A percentile compares a stretch with the other conserved stretches of the same genome.
phyloP scores from a whole-genome alignment of 2,888 invertebrate genomes.

The Lapara coniferarum region DNA sequence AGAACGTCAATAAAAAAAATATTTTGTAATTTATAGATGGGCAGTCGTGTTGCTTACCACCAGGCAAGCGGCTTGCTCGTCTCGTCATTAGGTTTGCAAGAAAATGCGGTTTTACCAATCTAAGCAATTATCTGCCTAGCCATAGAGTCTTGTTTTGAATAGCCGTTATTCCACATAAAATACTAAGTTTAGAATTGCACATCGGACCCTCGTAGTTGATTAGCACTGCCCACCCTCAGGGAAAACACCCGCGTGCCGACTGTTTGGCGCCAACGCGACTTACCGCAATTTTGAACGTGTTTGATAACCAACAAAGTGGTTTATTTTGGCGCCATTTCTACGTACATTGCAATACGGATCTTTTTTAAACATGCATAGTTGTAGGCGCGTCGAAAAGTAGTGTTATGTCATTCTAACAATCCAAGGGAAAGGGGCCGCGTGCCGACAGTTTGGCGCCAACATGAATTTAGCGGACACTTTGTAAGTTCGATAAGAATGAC shows the following conservation, averaged over 20 bases:
- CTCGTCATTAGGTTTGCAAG: no score
- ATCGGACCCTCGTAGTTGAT: background rate
- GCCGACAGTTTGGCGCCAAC: conserved; percentile 48
- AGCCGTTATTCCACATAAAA: background rate
- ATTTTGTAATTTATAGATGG: no score
- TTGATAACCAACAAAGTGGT: conserved; percentile 13
- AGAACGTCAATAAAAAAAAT: no score
- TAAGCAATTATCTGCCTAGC: no score
- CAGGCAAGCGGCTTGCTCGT: no score
- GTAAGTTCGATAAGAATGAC: conserved; percentile 19
- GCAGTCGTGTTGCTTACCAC: no score
- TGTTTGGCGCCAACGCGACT: conserved; percentile 44
- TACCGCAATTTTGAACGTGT: background rate
- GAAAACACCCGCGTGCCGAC: conserved; percentile 37
- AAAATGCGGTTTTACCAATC: no score
- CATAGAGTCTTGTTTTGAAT: background rate
- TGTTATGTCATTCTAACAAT: no score
- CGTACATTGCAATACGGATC: no score
- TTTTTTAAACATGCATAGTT: no score
- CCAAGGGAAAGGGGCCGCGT: conserved; percentile 26
- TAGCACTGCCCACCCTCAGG: conserved; percentile 27
- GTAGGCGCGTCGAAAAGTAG: no score
- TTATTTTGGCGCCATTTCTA: background rate
- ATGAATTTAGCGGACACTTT: conserved; percentile 27
- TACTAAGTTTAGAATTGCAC: background rate